These are phyloP conservation scores for Leptinotarsa peninsularis DNA, from an alignment of 2,888 invertebrate species.

Conservation along the genomic window DNA sequence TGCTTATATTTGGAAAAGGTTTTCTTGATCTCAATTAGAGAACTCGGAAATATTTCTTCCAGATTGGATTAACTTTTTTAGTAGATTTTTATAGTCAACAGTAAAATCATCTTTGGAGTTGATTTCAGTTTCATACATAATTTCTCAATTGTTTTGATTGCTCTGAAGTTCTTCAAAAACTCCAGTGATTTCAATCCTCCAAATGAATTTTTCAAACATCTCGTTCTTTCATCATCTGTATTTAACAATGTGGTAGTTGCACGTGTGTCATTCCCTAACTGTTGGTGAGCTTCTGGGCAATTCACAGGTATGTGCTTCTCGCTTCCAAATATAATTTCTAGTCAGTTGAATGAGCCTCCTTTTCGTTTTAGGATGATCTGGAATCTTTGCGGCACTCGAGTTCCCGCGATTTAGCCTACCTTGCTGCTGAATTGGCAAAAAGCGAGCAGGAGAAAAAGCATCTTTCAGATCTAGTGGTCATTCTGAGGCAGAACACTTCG, in stretches of 20 bases:
- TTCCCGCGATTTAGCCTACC: slow-evolving; percentile 76
- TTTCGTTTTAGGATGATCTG: slow-evolving; percentile 77
- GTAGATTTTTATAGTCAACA: no score
- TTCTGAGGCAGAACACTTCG: slow-evolving; percentile 67
- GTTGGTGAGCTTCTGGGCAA: slow-evolving; percentile 61
- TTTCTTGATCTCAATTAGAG: no score
- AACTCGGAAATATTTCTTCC: no score
- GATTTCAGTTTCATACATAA: not conserved
- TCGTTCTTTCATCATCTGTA: not conserved
- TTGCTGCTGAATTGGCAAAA: slow-evolving; percentile 77
- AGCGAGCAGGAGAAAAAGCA: slow-evolving; percentile 82
- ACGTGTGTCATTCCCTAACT: slow-evolving; percentile 43
- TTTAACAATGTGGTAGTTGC: slow-evolving; percentile 6
- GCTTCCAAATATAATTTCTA: slow-evolving; percentile 31
- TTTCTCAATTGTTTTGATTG: not conserved
- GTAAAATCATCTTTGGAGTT: not conserved
- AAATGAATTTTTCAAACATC: not conserved
- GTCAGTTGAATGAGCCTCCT: slow-evolving; percentile 2
- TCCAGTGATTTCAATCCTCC: not conserved
- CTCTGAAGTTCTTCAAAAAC: slow-evolving; percentile 10
- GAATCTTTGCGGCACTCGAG: slow-evolving; percentile 81
- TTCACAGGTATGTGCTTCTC: slow-evolving; percentile 65
- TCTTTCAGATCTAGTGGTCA: slow-evolving; percentile 73
- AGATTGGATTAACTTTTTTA: no score
- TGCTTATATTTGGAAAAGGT: no score